These are phyloP conservation scores for Stichodactyla helianthus DNA, from an alignment of 64 coral and sea anemone species.

Conservation along the genomic window DNA sequence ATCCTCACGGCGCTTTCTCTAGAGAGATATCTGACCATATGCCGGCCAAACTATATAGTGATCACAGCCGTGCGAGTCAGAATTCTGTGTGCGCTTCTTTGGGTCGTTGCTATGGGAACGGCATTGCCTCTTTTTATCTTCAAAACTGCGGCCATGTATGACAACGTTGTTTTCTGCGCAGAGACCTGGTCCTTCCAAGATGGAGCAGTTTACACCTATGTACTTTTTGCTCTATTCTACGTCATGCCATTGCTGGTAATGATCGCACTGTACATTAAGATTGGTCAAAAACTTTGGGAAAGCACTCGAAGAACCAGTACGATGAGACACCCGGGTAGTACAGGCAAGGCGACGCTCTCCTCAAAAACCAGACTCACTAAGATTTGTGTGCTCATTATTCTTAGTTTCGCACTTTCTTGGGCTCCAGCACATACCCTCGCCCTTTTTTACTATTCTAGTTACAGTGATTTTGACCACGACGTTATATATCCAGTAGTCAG, in stretches of 20 bases:
- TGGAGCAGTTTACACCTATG: conserved; percentile 33
- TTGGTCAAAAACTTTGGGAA: conserved; percentile 54
- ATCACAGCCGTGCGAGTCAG: conserved; percentile 36
- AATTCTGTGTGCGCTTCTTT: conserved; percentile 25
- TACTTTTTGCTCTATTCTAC: conserved; percentile 46
- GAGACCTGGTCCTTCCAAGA: conserved; percentile 19
- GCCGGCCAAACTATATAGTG: conserved; percentile 32
- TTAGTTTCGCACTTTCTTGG: conserved; percentile 81
- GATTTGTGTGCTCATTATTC: conserved; percentile 67
- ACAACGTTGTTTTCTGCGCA: conserved; percentile 12
- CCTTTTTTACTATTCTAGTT: conserved; percentile 29
- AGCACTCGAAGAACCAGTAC: conserved; percentile 58
- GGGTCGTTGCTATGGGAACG: conserved; percentile 25
- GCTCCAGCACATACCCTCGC: conserved; percentile 40
- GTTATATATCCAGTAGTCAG: conserved; percentile 42
- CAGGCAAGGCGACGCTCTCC: conserved; percentile 16
- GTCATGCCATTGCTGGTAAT: conserved; percentile 65
- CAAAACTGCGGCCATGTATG: conserved; percentile 2
- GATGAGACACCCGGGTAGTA: conserved; percentile 26
- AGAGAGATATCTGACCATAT: conserved; percentile 69
- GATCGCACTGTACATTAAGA: conserved; percentile 62
- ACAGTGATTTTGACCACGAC: not conserved
- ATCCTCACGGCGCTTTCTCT: conserved; percentile 65
- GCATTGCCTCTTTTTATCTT: conserved; percentile 56
- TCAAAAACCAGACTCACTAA: conserved; percentile 80